These are phyloP conservation scores for Baryphthengus martii DNA, from an alignment of 2,113 vertebrate species.

Conservation along the genomic window DNA sequence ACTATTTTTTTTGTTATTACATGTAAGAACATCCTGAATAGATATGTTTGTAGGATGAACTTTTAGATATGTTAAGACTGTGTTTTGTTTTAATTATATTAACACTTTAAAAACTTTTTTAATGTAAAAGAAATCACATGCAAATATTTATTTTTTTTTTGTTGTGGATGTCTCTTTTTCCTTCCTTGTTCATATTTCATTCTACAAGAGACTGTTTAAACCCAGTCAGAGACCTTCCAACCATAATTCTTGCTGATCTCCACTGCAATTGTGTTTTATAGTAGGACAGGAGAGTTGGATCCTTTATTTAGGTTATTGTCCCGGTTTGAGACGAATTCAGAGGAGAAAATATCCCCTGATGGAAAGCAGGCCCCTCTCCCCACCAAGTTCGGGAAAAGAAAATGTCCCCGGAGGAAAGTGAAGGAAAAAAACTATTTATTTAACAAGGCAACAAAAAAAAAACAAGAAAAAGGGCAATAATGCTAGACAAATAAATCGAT, in stretches of 20 bases:
- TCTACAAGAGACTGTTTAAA: background rate
- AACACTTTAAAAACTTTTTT: background rate
- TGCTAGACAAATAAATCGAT: too few relatives aligned
- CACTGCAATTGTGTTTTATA: background rate
- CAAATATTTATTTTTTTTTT: background rate
- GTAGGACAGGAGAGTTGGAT: background rate
- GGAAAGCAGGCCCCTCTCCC: too few relatives aligned
- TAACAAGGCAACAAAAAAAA: too few relatives aligned
- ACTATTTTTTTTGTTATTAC: background rate
- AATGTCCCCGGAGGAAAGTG: too few relatives aligned
- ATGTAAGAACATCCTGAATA: background rate
- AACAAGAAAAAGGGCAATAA: too few relatives aligned
- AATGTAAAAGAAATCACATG: background rate
- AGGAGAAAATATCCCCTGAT: too few relatives aligned
- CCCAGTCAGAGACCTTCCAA: background rate
- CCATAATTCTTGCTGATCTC: background rate
- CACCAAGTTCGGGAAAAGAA: too few relatives aligned
- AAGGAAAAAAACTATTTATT: too few relatives aligned
- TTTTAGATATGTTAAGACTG: background rate
- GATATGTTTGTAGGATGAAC: background rate
- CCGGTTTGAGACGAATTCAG: too few relatives aligned
- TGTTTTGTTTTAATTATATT: background rate
- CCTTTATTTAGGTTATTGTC: too few relatives aligned
- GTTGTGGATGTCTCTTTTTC: background rate
- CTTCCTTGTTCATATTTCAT: background rate